A percentile compares a stretch with the other conserved stretches of the same genome.
Conservation (phyloP, 2,888 invertebrate species). For the Stenotaenia linearis region DNA sequence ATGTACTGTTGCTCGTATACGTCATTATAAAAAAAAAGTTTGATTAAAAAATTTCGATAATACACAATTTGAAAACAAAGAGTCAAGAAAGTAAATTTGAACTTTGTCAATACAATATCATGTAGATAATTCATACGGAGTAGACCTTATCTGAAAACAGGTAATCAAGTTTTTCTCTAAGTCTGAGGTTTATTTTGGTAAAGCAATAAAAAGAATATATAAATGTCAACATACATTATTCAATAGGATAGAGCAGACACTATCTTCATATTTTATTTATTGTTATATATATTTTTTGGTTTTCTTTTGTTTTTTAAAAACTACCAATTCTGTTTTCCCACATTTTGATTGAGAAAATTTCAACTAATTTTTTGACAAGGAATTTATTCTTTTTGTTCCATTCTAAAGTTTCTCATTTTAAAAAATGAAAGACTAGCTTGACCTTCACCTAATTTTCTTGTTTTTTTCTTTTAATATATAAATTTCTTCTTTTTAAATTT, state of each 20-base stretch:
- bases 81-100: neutral
- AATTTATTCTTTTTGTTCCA: neutral
- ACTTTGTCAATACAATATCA: neutral
- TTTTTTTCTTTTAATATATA: neutral
- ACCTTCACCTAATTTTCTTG: neutral
- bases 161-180: neutral
- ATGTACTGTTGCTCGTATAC: conserved; percentile 17
- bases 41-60: neutral
- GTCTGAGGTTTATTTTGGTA: neutral
- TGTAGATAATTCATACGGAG: neutral
- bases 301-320: neutral
- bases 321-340: neutral
- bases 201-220: neutral
- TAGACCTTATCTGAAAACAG: neutral
- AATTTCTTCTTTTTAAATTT: neutral
- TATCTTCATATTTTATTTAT: neutral
- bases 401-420: neutral
- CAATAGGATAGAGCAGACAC: neutral
- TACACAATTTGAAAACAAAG: neutral
- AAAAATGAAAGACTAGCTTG: neutral
- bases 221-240: neutral
- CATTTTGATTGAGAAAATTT: neutral
- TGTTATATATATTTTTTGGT: no score
- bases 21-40: conserved; percentile 14
- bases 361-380: neutral